These are phyloP conservation scores for Ceramica pisi DNA, from an alignment of 2,888 invertebrate genomes.

Conservation along the genomic window DNA sequence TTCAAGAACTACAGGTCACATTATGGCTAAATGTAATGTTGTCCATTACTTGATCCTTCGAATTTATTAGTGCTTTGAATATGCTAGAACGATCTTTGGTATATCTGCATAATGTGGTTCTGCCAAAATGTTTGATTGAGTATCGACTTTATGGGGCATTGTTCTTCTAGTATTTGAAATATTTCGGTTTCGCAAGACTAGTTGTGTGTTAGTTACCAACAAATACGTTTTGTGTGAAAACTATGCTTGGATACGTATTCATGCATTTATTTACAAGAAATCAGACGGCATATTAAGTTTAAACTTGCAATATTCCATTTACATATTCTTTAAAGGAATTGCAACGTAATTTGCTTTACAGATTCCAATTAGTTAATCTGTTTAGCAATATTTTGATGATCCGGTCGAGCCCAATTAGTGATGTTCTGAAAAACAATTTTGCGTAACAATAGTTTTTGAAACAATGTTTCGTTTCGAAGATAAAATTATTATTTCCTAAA, in stretches of 20 bases:
- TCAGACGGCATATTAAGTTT: neutral
- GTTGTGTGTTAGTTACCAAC: constrained; percentile 13
- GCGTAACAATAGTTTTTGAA: constrained; percentile 35
- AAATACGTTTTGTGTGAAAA: constrained; percentile 12
- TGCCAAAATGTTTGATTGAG: constrained; percentile 42
- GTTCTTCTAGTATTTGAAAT: constrained; percentile 28
- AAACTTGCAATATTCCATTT: neutral
- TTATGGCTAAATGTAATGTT: neutral
- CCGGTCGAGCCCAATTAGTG: constrained; percentile 43
- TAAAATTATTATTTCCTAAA: neutral
- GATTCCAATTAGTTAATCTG: constrained; percentile 34
- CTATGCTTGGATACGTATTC: neutral
- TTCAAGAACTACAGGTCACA: neutral
- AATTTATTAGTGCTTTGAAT: constrained; percentile 20
- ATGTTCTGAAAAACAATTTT: constrained; percentile 38
- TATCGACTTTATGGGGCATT: constrained; percentile 43
- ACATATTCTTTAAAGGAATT: constrained; percentile 20
- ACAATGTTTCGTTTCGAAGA: constrained; percentile 29
- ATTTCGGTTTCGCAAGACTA: constrained; percentile 25
- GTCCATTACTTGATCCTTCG: constrained; percentile 11
- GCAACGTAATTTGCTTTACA: constrained; percentile 15
- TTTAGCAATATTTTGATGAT: constrained; percentile 47
- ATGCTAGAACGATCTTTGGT: constrained; percentile 9
- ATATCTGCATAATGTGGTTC: constrained; percentile 4
- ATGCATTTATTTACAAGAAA: neutral